phyloP scores from a whole-genome alignment of 2,113 vertebrate genomes.

The Labrus mixtus region DNA sequence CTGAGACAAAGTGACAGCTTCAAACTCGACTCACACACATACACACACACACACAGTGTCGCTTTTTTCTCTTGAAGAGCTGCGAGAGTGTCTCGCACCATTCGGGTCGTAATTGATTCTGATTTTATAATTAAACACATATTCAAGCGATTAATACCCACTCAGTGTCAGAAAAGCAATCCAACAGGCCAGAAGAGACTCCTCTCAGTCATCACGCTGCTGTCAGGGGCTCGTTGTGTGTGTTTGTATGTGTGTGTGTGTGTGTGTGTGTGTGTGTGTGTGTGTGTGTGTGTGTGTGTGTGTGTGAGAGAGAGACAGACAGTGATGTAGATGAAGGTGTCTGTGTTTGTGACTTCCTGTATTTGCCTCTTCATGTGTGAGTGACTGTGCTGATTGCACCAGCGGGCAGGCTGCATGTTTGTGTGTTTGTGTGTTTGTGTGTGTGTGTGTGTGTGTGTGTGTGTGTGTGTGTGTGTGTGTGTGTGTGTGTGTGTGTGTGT shows the following conservation, averaged over 20 bases:
- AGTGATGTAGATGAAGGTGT: constrained; percentile 10
- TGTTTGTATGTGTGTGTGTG: constrained; percentile 9
- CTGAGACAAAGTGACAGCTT: background rate
- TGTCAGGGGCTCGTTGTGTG: background rate
- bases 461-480: constrained; percentile 7
- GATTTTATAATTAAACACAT: constrained; percentile 24
- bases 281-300: constrained; percentile 12
- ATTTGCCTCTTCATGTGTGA: constrained; percentile 38
- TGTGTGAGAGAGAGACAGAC: background rate
- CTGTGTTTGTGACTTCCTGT: constrained; percentile 13
- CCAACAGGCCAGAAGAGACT: background rate
- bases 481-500: constrained; percentile 10
- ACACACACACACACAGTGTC: background rate
- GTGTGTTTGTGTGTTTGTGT: constrained; percentile 7
- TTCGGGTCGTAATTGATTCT: background rate
- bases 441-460: constrained; percentile 6
- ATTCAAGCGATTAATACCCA: constrained; percentile 14
- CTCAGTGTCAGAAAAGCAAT: background rate
- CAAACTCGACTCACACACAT: background rate
- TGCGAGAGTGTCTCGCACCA: background rate
- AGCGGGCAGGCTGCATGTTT: background rate
- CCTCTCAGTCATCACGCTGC: background rate
- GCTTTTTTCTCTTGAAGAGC: background rate
- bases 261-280: background rate
- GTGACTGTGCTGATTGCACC: constrained; percentile 21